Evolutionary conservation across 2,888 invertebrate genomes (phyloP).

Genomic region (Heliconius ismenius): DNA sequence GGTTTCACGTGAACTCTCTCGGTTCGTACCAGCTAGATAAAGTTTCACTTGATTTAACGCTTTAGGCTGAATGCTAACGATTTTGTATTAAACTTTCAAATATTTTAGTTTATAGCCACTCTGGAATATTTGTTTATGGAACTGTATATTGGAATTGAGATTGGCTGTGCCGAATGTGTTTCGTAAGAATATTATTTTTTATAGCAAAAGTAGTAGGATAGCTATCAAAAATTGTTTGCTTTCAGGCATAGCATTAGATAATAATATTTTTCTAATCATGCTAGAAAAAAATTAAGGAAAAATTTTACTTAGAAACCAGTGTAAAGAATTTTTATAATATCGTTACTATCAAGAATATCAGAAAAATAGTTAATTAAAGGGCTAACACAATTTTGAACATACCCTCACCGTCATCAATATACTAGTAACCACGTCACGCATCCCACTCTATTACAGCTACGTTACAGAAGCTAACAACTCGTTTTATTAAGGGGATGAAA

Average conservation of each 20-base stretch:
- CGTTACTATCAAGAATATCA: not conserved
- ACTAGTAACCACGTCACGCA: not conserved
- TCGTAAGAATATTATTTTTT: not conserved
- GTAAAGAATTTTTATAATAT: not conserved
- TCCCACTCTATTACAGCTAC: conserved; percentile 7
- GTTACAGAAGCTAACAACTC: conserved; percentile 35
- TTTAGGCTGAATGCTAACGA: conserved; percentile 19
- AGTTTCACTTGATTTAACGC: conserved; percentile 25
- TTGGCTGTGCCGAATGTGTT: not conserved
- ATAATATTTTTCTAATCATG: no score
- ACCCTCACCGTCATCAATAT: not conserved
- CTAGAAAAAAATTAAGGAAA: no score
- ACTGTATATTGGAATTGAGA: conserved; percentile 2
- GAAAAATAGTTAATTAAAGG: not conserved
- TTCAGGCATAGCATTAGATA: no score
- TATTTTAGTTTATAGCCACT: conserved; percentile 20
- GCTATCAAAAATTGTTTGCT: no score
- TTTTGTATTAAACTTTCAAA: conserved; percentile 21
- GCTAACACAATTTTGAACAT: not conserved
- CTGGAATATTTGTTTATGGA: conserved; percentile 17
- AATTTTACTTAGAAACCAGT: no score
- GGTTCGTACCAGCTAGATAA: conserved; percentile 10
- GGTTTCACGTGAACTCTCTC: conserved; percentile 15
- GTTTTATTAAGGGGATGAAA: conserved; percentile 39
- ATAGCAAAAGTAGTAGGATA: not conserved